Evolutionary conservation across 2,888 invertebrate species (phyloP).

Genomic region (Orchesella flavescens): DNA sequence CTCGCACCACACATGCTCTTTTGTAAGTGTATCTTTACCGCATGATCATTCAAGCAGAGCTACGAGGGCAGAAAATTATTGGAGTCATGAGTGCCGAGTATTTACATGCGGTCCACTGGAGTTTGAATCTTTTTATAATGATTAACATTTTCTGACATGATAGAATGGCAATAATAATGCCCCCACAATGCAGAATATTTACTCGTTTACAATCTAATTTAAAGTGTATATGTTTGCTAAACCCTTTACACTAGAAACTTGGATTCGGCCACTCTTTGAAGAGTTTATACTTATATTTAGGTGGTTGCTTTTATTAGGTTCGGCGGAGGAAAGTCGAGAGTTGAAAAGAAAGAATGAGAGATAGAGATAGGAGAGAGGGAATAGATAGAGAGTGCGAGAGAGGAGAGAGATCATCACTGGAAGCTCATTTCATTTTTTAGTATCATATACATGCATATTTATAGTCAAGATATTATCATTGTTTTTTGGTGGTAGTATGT

Average conservation of each 20-base stretch:
- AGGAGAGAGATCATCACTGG: background rate
- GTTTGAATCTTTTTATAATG: background rate
- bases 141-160: conserved; percentile 1
- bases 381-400: background rate
- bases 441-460: conserved; percentile 5
- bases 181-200: background rate
- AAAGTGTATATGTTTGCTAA: background rate
- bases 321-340: background rate
- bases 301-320: no score
- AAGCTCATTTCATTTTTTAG: conserved; percentile 6
- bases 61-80: background rate
- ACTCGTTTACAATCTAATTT: background rate
- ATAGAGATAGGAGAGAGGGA: background rate
- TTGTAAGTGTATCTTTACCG: background rate
- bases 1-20: background rate
- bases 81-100: background rate
- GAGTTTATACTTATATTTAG: no score
- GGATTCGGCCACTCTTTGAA: background rate
- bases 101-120: background rate
- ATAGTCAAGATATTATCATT: conserved; percentile 1
- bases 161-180: background rate
- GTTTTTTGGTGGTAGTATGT: conserved; percentile 20
- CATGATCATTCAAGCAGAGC: no score
- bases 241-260: background rate
- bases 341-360: background rate